phyloP scores from a whole-genome alignment of 2,797 vertebrate species.

The Caiman crocodilus region DNA sequence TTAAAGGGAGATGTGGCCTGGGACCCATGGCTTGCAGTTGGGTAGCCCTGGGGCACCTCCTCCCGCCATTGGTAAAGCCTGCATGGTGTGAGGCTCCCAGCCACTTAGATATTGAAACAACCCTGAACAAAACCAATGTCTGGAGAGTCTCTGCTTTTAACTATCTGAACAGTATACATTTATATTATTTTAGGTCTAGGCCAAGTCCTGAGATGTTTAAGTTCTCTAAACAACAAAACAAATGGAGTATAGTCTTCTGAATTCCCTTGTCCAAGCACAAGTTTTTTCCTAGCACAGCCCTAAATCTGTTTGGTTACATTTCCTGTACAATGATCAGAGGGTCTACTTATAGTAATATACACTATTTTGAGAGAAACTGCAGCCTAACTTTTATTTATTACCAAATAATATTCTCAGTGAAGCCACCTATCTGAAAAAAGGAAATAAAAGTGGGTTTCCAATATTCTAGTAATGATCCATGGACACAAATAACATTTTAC shows the following conservation, averaged over 20 bases:
- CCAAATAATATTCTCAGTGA: constrained; percentile 1
- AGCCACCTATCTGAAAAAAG: neutral
- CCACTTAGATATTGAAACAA: no score
- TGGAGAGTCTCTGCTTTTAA: neutral
- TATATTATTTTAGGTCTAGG: constrained; percentile 14
- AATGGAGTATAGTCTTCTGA: constrained; percentile 54
- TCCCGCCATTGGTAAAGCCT: no score
- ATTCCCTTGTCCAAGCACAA: constrained; percentile 63
- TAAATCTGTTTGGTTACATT: constrained; percentile 50
- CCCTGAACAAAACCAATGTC: neutral
- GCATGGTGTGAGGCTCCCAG: no score
- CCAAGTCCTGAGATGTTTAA: neutral
- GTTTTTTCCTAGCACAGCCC: neutral
- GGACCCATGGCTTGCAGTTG: no score
- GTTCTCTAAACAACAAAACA: constrained; percentile 56
- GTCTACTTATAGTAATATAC: neutral
- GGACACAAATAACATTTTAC: neutral
- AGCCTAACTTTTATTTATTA: constrained; percentile 34
- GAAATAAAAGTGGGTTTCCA: neutral
- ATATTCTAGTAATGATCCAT: neutral
- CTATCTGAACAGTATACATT: constrained; percentile 13
- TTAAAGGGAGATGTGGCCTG: no score
- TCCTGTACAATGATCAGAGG: neutral
- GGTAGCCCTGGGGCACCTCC: no score
- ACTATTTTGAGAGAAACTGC: neutral